phyloP scores from a whole-genome alignment of 2,113 vertebrate species.

The Rhea pennata region DNA sequence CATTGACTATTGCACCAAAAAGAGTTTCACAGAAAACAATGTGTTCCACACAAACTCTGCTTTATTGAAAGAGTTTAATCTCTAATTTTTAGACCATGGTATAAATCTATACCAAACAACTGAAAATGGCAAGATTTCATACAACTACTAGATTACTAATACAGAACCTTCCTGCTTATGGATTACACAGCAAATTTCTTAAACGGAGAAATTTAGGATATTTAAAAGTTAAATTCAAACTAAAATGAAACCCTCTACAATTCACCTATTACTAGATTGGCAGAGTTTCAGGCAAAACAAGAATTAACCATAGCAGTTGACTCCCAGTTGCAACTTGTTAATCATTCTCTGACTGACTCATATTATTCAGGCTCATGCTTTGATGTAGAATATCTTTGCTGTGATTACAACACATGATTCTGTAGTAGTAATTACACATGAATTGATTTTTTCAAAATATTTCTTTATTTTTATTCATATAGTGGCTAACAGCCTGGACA shows the following conservation, averaged over 20 bases:
- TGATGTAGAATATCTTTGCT: not conserved
- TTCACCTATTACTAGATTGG: not conserved
- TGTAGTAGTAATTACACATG: not conserved
- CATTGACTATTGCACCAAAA: not conserved
- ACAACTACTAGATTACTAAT: not conserved
- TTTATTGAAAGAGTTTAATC: not conserved
- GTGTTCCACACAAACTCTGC: not conserved
- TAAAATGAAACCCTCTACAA: not conserved
- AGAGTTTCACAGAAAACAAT: not conserved
- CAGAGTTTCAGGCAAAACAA: not conserved
- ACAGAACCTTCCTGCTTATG: not conserved
- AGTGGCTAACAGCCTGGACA: not conserved
- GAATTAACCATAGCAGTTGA: not conserved
- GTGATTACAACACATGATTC: not conserved
- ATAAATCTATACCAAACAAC: not conserved
- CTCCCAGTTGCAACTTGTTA: not conserved
- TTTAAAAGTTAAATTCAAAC: not conserved
- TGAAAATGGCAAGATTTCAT: not conserved
- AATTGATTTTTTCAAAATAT: not conserved
- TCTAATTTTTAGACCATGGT: fast-evolving
- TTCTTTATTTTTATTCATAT: not conserved
- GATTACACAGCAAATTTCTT: not conserved
- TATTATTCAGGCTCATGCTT: not conserved
- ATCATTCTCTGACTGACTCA: not conserved
- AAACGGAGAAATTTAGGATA: not conserved